phyloP scores from a whole-genome alignment of 2,113 vertebrate genomes.

The Oxyura jamaicensis region DNA sequence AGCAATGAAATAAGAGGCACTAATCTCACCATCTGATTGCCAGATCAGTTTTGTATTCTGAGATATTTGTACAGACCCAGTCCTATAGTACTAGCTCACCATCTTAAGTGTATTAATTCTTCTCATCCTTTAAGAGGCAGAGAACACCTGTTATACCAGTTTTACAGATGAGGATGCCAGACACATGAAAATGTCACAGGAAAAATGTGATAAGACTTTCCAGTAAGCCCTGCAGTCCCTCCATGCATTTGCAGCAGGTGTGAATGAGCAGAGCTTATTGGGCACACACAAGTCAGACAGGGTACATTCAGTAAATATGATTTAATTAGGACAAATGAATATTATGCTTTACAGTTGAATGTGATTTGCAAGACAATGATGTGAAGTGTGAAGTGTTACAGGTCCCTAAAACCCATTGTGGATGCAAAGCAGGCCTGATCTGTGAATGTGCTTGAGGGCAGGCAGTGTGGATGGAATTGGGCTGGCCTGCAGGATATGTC shows the following conservation, averaged over 20 bases:
- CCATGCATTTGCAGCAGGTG: neutral
- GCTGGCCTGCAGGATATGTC: neutral
- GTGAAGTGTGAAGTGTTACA: neutral
- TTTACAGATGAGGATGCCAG: neutral
- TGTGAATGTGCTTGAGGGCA: neutral
- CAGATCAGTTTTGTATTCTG: neutral
- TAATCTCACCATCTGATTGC: neutral
- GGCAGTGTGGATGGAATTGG: neutral
- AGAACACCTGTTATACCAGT: neutral
- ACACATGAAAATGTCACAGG: neutral
- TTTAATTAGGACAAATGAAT: neutral
- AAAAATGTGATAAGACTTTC: neutral
- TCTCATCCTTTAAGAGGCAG: neutral
- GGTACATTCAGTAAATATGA: neutral
- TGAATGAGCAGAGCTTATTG: neutral
- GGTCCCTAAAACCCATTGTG: neutral
- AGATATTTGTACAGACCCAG: neutral
- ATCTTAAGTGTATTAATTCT: neutral
- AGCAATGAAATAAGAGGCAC: neutral
- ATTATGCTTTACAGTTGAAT: neutral
- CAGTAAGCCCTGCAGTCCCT: neutral
- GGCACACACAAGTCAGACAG: neutral
- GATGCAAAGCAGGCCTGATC: neutral
- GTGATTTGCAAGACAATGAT: neutral
- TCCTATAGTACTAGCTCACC: neutral